These are phyloP conservation scores for Philonicus albiceps DNA, from an alignment of 2,888 invertebrate species.

Conservation along the genomic window DNA sequence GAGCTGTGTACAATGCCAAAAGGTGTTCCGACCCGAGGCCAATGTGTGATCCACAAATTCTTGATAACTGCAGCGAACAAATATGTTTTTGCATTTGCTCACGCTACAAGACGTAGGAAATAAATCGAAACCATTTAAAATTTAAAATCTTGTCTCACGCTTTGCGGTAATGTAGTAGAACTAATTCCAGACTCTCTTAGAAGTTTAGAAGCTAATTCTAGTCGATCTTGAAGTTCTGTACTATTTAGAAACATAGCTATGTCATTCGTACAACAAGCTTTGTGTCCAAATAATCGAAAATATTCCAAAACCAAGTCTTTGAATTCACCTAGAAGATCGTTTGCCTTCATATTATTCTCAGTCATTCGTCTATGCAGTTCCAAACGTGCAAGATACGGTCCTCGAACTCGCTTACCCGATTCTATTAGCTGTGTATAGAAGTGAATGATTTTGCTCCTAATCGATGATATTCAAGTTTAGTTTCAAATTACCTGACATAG, in stretches of 20 bases:
- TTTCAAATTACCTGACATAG: conserved; percentile 54
- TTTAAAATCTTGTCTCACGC: conserved; percentile 63
- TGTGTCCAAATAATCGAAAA: conserved; percentile 80
- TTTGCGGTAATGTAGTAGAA: conserved; percentile 70
- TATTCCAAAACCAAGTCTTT: conserved; percentile 79
- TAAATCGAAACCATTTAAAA: conserved; percentile 41
- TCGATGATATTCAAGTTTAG: too few species aligned
- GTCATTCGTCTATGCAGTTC: conserved; percentile 75
- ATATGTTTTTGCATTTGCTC: conserved; percentile 85
- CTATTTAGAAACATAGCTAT: conserved; percentile 77
- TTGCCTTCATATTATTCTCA: conserved; percentile 66
- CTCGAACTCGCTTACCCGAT: conserved; percentile 70
- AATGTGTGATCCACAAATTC: conserved; percentile 75
- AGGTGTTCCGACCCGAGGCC: conserved; percentile 67
- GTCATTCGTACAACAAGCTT: conserved; percentile 86
- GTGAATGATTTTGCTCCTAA: not conserved
- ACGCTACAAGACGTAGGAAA: conserved; percentile 62
- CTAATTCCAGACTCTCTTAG: conserved; percentile 72
- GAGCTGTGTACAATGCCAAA: conserved; percentile 68
- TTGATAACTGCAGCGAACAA: conserved; percentile 77
- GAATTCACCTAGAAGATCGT: conserved; percentile 69
- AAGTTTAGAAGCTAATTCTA: conserved; percentile 69
- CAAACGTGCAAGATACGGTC: conserved; percentile 84
- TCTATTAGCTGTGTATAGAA: conserved; percentile 64
- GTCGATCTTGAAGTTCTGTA: conserved; percentile 66